Evolutionary conservation across 2,888 invertebrate species (phyloP), one percentile per base, ranked within the genome.

Genomic region (Drosophila neotestacea): DNA sequence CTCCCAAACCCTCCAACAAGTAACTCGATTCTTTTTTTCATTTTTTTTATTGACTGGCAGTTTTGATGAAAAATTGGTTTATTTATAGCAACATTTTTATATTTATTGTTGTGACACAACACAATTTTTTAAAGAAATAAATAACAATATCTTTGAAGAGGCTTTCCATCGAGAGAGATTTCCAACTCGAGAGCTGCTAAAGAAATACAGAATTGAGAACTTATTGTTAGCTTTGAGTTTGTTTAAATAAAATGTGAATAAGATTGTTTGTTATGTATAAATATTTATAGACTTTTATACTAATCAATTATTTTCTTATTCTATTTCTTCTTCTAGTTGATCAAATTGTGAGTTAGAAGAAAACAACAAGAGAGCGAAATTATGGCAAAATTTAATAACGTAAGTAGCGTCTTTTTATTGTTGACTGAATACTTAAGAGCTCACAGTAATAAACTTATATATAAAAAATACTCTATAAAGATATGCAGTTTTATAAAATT

Each of bases 41-140:
- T 38, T 51, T 32, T 61, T 73, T 82, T 82, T 81, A 84, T 84
- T 79, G 79, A 71, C 74, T 81, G 70, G 48, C 70, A 65, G 61
- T 71, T 71, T 79, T 79, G 48, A 74, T 73, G 73, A 66, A 81
- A 84, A 84, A 84, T 84, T 79, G 73, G 73, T 71, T 84, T 83
- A 83, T 84, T 83, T 84, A 83, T 79, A 61, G 72, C 74, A 61
- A 71, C 72, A 76, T 65, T 81, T 77, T 74, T 71, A 77, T 79
- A 81, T 84, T 71, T 79, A 73, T 81, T 75, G 71, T 68, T 70
- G 52, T 51, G 67, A 60, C 55, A 64, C 67, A 80, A 61, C 60
- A 61, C 47, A 62, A 56, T 52, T 69, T 51, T 71, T 59, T 28
- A 11, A 52, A 63, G 28, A 70, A 63, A 70, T 78, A 58, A 38